These are phyloP conservation scores for Chionodraco myersi DNA, from an alignment of 2,113 vertebrate genomes.

Conservation along the genomic window DNA sequence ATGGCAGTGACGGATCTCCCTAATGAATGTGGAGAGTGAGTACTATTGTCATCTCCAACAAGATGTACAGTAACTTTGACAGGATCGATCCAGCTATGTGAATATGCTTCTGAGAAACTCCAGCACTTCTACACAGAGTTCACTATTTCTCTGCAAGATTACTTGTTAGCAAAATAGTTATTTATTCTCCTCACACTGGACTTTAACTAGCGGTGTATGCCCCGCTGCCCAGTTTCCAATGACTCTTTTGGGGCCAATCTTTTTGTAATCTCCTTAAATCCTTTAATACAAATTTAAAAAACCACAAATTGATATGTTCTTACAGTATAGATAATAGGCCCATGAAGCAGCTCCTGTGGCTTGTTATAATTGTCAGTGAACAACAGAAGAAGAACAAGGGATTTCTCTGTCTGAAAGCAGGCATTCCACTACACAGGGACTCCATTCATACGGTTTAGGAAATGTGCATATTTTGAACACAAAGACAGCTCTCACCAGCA, in stretches of 20 bases:
- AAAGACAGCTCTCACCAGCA: slow-evolving; percentile 61
- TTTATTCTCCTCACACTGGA: slow-evolving; percentile 33
- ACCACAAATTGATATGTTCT: slow-evolving; percentile 46
- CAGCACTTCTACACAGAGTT: background rate
- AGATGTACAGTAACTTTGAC: slow-evolving; percentile 14
- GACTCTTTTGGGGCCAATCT: slow-evolving; percentile 1
- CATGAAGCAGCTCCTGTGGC: slow-evolving; percentile 18
- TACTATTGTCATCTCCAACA: slow-evolving; percentile 1
- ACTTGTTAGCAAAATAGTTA: slow-evolving; percentile 13
- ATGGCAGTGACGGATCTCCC: slow-evolving; percentile 8
- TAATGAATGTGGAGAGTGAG: background rate
- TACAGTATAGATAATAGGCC: slow-evolving; percentile 9
- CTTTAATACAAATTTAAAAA: slow-evolving; percentile 27
- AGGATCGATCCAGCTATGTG: background rate
- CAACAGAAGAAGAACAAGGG: slow-evolving; percentile 40
- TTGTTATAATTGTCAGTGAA: slow-evolving; percentile 44
- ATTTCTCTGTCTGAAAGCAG: slow-evolving; percentile 40
- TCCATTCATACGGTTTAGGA: slow-evolving; percentile 67
- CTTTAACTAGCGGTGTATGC: slow-evolving; percentile 33
- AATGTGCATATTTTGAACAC: slow-evolving; percentile 70
- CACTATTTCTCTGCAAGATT: background rate
- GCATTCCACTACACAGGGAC: slow-evolving; percentile 56
- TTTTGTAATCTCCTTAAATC: slow-evolving; percentile 36
- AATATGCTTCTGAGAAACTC: background rate
- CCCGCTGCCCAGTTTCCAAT: slow-evolving; percentile 13